These are phyloP conservation scores for Zalophus californianus DNA, from an alignment of 2,797 vertebrate species.

Conservation along the genomic window DNA sequence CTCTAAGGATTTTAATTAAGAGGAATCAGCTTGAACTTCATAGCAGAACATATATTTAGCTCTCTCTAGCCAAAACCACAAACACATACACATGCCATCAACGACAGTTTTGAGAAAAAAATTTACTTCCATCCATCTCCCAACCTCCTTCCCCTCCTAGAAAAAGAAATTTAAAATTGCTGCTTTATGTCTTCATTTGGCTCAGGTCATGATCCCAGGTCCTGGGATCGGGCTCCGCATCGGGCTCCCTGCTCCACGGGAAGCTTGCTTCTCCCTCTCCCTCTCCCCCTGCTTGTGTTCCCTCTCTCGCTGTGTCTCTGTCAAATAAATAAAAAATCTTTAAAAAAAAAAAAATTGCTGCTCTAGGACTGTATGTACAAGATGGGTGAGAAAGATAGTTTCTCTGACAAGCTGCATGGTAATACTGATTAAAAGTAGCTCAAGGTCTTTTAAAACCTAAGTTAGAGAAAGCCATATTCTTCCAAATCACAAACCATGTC, in stretches of 20 bases:
- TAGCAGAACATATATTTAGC: not conserved
- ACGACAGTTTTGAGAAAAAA: not conserved
- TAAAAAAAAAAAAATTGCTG: not conserved
- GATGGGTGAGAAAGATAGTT: not conserved
- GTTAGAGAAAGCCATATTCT: not conserved
- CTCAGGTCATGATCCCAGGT: no score
- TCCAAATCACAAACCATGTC: not conserved
- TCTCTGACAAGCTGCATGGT: not conserved
- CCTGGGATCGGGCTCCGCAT: no score
- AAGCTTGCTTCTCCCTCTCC: no score
- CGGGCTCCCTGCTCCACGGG: no score
- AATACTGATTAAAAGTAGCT: not conserved
- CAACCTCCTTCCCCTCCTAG: fast-evolving
- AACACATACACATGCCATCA: not conserved
- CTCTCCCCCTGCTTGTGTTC: no score
- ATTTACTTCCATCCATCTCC: not conserved
- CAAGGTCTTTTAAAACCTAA: not conserved
- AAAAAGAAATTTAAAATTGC: not conserved
- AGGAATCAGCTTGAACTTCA: not conserved
- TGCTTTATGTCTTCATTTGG: no score
- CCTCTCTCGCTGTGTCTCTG: no score
- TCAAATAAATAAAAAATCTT: no score
- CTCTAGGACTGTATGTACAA: not conserved
- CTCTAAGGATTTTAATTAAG: not conserved
- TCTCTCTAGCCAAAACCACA: not conserved